A percentile compares a stretch with the other conserved stretches of the same genome.
Conservation (phyloP, 1,140 invertebrate species). For the Temnothorax curvispinosus region DNA sequence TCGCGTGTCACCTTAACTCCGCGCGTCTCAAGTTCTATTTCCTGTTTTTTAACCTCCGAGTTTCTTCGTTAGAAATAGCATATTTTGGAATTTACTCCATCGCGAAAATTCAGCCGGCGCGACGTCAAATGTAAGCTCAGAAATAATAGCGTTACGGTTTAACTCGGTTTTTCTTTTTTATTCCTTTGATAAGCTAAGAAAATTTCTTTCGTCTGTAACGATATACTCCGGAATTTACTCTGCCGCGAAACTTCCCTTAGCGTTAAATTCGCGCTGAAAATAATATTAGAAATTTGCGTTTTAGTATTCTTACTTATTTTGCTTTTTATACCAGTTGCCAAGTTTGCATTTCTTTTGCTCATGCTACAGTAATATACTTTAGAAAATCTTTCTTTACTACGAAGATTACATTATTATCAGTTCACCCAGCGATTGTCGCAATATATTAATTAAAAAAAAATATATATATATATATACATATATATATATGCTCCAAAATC, state of each 20-base stretch:
- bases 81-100: slow-evolving; percentile 43
- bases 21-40: neutral
- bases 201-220: slow-evolving; percentile 43
- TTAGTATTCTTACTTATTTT: neutral
- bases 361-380: neutral
- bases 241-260: neutral
- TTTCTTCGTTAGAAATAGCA: neutral
- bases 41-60: neutral
- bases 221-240: slow-evolving; percentile 39
- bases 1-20: neutral
- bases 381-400: neutral
- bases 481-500: neutral
- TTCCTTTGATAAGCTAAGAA: slow-evolving; percentile 12
- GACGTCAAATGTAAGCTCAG: neutral
- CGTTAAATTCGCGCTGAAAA: slow-evolving; percentile 36
- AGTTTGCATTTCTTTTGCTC: slow-evolving; percentile 12
- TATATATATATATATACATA: no score
- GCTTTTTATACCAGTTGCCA: neutral
- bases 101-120: neutral
- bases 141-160: slow-evolving; percentile 40
- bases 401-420: neutral
- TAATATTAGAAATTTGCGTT: slow-evolving; percentile 46
- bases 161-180: slow-evolving; percentile 19
- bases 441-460: slow-evolving; percentile 7
- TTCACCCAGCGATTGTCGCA: neutral